Evolutionary conservation across 2,797 vertebrate genomes (phyloP).

Genomic region (Phalanger gymnotis): DNA sequence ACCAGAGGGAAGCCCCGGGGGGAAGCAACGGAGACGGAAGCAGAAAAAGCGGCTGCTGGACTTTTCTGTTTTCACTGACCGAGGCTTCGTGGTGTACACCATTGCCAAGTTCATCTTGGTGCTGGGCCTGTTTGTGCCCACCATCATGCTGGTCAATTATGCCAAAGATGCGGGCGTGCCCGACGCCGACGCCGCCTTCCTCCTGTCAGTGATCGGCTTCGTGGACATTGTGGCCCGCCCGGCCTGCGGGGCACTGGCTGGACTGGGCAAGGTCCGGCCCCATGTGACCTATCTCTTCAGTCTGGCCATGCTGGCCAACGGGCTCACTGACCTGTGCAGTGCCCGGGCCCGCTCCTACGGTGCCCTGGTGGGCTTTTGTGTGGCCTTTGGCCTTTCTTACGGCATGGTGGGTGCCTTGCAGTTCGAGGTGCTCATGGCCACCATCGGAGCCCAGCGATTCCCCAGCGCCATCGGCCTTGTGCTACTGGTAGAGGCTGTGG

Average conservation of each 20-base stretch:
- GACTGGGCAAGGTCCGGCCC: constrained; percentile 84
- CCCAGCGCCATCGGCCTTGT: constrained; percentile 89
- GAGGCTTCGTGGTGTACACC: constrained; percentile 85
- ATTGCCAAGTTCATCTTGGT: constrained; percentile 88
- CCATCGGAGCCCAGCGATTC: constrained; percentile 87
- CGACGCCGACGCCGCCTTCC: constrained; percentile 87
- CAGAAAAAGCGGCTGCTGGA: constrained; percentile 84
- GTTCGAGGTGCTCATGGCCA: constrained; percentile 90
- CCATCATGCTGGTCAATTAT: constrained; percentile 88
- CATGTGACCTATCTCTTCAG: constrained; percentile 86
- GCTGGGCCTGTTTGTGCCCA: constrained; percentile 88
- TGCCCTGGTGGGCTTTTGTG: constrained; percentile 87
- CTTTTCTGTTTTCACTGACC: constrained; percentile 85
- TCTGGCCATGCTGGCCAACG: constrained; percentile 88
- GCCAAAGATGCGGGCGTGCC: constrained; percentile 89
- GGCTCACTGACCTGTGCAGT: constrained; percentile 87
- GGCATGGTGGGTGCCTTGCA: constrained; percentile 90
- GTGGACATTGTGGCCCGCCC: constrained; percentile 90
- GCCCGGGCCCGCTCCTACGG: constrained; percentile 85
- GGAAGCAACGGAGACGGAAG: constrained; percentile 70
- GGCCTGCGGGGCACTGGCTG: constrained; percentile 87
- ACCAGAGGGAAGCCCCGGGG: constrained; percentile 55
- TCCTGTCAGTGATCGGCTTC: constrained; percentile 89
- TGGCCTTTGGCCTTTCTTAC: constrained; percentile 89
- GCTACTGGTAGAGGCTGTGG: constrained; percentile 86